These are phyloP conservation scores for Hydrophis major DNA, from an alignment of 2,797 vertebrate genomes.

Conservation along the genomic window DNA sequence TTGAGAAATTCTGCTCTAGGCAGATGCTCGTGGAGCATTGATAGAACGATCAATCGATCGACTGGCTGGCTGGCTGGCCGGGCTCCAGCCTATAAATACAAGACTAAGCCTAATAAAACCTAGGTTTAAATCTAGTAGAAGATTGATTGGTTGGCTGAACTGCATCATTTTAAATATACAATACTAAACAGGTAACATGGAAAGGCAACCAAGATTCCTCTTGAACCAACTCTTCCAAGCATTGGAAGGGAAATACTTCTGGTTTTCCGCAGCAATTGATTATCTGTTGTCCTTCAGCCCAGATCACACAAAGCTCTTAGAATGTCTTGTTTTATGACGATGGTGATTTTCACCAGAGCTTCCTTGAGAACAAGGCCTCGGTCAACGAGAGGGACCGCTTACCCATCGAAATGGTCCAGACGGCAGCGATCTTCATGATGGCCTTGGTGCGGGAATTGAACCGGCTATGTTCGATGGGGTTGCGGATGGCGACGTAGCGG, in stretches of 20 bases:
- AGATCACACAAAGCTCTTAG: conserved; percentile 27
- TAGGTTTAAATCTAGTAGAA: neutral
- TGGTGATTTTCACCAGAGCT: neutral
- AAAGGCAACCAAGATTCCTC: neutral
- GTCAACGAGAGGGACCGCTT: conserved; percentile 48
- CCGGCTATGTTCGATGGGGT: conserved; percentile 98
- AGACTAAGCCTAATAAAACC: neutral
- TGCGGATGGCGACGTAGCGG: conserved; percentile 97
- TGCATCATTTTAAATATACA: neutral
- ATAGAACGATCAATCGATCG: neutral
- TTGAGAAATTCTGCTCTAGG: neutral
- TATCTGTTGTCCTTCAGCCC: conserved; percentile 16
- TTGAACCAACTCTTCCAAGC: neutral
- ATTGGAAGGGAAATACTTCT: conserved; percentile 1
- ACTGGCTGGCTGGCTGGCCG: no score
- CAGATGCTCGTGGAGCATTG: neutral
- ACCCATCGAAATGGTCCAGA: conserved; percentile 99
- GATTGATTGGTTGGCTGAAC: neutral
- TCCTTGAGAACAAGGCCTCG: neutral
- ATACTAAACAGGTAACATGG: neutral
- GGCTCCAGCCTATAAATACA: neutral
- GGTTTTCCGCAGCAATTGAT: conserved; percentile 7
- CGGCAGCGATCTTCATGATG: conserved; percentile 97
- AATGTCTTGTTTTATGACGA: neutral
- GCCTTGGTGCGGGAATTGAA: conserved; percentile 99